These are phyloP conservation scores for Xanthorhoe spadicearia DNA, from an alignment of 2,888 invertebrate genomes.

Conservation along the genomic window DNA sequence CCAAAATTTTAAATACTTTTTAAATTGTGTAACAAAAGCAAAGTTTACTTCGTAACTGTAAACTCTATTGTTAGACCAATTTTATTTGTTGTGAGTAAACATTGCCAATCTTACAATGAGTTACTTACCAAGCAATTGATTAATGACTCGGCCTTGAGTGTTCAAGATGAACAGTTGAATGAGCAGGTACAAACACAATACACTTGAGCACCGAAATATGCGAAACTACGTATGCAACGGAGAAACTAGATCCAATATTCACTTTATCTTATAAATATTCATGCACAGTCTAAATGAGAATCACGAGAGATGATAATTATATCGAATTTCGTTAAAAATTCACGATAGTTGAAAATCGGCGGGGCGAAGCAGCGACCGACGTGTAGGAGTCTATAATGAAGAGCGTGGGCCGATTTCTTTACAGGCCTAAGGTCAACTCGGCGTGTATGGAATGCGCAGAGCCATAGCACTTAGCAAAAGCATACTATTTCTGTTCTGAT, in stretches of 20 bases:
- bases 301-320: conserved; percentile 48
- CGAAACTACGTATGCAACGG: conserved; percentile 16
- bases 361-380: conserved; percentile 53
- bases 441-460: conserved; percentile 55
- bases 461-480: conserved; percentile 54
- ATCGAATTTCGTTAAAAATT: conserved; percentile 61
- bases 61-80: not conserved
- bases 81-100: conserved; percentile 1
- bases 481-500: conserved; percentile 60
- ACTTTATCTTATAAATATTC: conserved; percentile 49
- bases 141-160: conserved; percentile 17
- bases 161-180: conserved; percentile 22
- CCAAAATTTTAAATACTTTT: too few relatives aligned
- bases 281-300: conserved; percentile 41
- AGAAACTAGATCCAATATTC: conserved; percentile 35
- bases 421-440: conserved; percentile 73
- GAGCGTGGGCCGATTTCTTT: conserved; percentile 77
- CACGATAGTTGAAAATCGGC: conserved; percentile 55
- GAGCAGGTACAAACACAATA: conserved; percentile 23
- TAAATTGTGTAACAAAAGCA: too few relatives aligned
- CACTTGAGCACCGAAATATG: conserved; percentile 13
- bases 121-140: conserved; percentile 28
- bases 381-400: conserved; percentile 76
- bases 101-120: not conserved
- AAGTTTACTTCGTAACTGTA: too few relatives aligned